Conservation (phyloP, 2,113 vertebrate species). For the Gnathonemus echidnorhynchus region DNA sequence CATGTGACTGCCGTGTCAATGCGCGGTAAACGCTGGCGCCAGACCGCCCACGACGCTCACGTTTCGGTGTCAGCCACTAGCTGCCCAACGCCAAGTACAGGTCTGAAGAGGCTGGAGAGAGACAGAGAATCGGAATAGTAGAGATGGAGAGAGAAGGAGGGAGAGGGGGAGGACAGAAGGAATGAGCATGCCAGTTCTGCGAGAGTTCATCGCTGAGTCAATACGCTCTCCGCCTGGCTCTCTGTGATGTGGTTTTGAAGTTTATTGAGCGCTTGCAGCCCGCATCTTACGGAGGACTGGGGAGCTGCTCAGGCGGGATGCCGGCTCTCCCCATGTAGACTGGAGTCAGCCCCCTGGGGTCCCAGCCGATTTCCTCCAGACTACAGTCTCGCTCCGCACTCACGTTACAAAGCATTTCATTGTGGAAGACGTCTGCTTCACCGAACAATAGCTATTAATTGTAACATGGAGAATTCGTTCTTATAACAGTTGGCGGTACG, state of each 20-base stretch:
- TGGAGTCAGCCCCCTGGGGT: constrained; percentile 9
- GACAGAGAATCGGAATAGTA: constrained; percentile 20
- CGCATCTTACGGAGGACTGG: neutral
- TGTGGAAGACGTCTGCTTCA: constrained; percentile 23
- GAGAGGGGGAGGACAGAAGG: neutral
- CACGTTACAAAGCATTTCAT: constrained; percentile 19
- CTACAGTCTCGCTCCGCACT: constrained; percentile 14
- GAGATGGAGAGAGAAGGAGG: constrained; percentile 23
- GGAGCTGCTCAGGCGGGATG: neutral
- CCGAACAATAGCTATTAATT: constrained; percentile 36
- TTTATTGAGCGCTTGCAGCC: constrained; percentile 20
- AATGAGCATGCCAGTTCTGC: constrained; percentile 13
- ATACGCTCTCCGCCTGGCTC: neutral
- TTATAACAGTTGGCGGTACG: constrained; percentile 30
- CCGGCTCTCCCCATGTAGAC: neutral
- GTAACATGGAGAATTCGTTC: constrained; percentile 30
- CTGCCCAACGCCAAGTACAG: neutral
- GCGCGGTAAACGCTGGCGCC: constrained; percentile 40
- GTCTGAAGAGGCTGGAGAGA: constrained; percentile 20
- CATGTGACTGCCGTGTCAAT: constrained; percentile 6
- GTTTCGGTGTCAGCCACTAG: neutral
- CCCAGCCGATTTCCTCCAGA: constrained; percentile 21
- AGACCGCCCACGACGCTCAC: no score
- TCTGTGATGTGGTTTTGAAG: constrained; percentile 19
- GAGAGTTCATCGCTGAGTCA: constrained; percentile 14